Conservation (phyloP, 2,797 vertebrate genomes). For the Danio tinwini region DNA sequence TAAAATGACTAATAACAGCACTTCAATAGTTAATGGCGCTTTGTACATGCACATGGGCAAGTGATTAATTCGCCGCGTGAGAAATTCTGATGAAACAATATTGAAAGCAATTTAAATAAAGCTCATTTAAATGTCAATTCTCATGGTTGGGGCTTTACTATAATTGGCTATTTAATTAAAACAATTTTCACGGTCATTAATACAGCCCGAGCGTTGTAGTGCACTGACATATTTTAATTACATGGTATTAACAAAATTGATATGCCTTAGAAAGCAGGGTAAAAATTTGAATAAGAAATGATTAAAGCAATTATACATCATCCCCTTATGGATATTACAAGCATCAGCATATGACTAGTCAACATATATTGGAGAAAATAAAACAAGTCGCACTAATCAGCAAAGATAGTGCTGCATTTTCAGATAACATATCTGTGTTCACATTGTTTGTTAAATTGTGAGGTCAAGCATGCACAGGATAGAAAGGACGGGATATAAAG, state of each 20-base stretch:
- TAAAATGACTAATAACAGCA: constrained; percentile 87
- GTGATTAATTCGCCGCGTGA: constrained; percentile 97
- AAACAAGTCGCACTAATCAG: constrained; percentile 73
- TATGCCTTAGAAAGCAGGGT: constrained; percentile 99
- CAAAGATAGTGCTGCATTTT: not conserved
- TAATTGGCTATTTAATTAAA: constrained; percentile 99
- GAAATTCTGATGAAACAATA: constrained; percentile 99
- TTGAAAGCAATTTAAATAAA: constrained; percentile 99
- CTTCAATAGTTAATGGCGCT: constrained; percentile 88
- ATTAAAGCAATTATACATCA: constrained; percentile 99
- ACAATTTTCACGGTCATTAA: constrained; percentile 99
- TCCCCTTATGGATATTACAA: constrained; percentile 87
- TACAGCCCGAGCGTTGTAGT: constrained; percentile 99
- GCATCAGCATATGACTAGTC: constrained; percentile 85
- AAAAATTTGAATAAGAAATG: constrained; percentile 94
- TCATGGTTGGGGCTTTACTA: constrained; percentile 99
- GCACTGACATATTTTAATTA: constrained; percentile 99
- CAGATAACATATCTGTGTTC: not conserved
- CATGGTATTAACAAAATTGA: constrained; percentile 99
- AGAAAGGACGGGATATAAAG: constrained; percentile 72
- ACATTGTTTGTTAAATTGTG: constrained; percentile 10
- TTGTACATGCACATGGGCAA: constrained; percentile 52
- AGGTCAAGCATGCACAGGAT: constrained; percentile 60
- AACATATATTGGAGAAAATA: constrained; percentile 75
- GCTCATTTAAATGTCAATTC: constrained; percentile 99